Conservation (phyloP, 2,888 invertebrate genomes). For the Cerastis leucographa region DNA sequence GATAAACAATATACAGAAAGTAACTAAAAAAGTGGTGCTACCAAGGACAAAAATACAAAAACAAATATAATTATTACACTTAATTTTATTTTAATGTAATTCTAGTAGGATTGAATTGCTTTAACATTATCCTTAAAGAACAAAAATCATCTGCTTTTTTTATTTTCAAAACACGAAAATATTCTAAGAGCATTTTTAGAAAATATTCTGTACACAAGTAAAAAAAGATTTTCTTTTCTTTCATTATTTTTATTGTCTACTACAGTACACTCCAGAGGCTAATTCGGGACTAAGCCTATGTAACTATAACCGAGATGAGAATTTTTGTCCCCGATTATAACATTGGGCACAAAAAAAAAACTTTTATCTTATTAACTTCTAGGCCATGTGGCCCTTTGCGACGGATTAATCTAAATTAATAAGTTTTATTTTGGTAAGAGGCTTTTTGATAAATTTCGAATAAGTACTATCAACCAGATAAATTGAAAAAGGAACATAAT, state of each 20-base stretch:
- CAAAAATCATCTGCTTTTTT: not conserved
- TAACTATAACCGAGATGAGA: slow-evolving; percentile 13
- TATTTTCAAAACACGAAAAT: not conserved
- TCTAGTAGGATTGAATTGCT: not conserved
- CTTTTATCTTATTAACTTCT: slow-evolving; percentile 4
- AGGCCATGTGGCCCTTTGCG: not conserved
- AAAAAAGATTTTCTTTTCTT: slow-evolving; percentile 4
- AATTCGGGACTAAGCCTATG: not conserved
- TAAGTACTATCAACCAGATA: not conserved
- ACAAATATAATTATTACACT: not conserved
- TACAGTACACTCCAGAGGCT: slow-evolving; percentile 1
- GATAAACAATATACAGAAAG: not conserved
- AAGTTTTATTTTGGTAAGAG: not conserved
- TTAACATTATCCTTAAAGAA: not conserved
- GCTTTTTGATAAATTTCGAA: not conserved
- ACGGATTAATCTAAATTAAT: not conserved
- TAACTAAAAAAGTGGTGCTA: not conserved
- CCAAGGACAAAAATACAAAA: not conserved
- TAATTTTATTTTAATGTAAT: not conserved
- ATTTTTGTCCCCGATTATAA: not conserved
- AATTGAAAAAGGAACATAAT: not conserved
- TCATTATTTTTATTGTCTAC: not conserved
- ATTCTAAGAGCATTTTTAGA: not conserved
- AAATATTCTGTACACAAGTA: not conserved
- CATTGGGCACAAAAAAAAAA: not conserved